phyloP scores from a whole-genome alignment of 2,888 invertebrate species.

The Tachina lurida region DNA sequence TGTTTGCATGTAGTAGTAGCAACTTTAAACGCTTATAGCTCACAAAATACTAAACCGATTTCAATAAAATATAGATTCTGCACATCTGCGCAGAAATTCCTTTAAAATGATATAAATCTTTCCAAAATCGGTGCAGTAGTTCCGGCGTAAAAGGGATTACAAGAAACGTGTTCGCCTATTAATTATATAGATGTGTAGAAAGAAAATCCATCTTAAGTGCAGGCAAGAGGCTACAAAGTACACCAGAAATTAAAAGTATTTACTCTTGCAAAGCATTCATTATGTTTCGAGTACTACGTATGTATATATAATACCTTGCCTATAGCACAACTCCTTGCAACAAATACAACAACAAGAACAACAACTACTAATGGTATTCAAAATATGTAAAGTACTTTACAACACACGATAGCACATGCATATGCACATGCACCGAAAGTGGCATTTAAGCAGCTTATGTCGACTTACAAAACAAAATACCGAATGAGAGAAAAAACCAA shows the following conservation, averaged over 20 bases:
- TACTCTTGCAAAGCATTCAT: conserved; percentile 24
- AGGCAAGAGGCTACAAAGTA: conserved; percentile 15
- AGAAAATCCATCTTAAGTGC: conserved; percentile 44
- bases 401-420: neutral
- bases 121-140: no score
- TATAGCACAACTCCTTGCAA: neutral
- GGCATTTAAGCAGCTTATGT: conserved; percentile 66
- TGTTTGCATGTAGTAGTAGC: no score
- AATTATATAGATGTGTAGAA: conserved; percentile 35
- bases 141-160: no score
- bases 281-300: neutral
- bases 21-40: no score
- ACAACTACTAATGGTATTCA: conserved; percentile 28
- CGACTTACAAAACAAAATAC: conserved; percentile 64
- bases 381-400: conserved; percentile 50
- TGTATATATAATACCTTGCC: neutral
- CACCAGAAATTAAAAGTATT: conserved; percentile 35
- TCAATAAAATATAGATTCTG: no score
- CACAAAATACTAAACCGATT: no score
- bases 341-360: neutral
- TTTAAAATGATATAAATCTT: no score
- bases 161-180: no score
- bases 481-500: conserved; percentile 23
- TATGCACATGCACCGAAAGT: conserved; percentile 24
- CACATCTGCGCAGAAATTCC: no score